Conservation (phyloP, 1,140 invertebrate genomes). For the Drosophila aff. region DNA sequence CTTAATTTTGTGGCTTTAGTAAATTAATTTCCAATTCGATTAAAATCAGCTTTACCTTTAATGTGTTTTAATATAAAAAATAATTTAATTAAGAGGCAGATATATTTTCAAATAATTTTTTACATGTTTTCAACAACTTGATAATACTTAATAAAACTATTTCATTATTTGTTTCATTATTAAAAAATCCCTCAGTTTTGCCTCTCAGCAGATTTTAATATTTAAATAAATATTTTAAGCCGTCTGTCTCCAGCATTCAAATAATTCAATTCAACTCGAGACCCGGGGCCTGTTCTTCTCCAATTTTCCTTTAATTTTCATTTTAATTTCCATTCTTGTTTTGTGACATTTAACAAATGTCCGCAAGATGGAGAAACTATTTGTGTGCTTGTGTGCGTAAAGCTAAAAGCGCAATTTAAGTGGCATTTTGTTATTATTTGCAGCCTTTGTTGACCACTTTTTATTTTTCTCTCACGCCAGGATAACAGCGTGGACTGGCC, state of each 20-base stretch:
- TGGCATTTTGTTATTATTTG: conserved; percentile 52
- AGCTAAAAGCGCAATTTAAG: conserved; percentile 56
- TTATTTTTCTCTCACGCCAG: background rate
- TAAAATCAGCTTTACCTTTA: no score
- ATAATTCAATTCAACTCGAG: conserved; percentile 35
- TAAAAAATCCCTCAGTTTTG: no score
- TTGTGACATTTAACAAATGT: conserved; percentile 42
- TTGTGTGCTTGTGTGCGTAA: background rate
- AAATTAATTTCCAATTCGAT: no score
- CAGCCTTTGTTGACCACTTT: conserved; percentile 11
- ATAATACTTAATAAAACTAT: no score
- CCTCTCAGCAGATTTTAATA: conserved; percentile 3
- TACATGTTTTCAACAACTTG: no score
- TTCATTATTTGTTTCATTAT: no score
- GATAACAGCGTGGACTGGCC: conserved; percentile 8
- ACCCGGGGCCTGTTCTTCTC: background rate
- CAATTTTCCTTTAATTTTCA: conserved; percentile 13
- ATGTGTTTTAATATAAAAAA: no score
- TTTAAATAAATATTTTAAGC: conserved; percentile 31
- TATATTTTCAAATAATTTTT: no score
- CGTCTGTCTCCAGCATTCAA: conserved; percentile 16
- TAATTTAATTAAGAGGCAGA: no score
- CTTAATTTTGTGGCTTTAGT: no score
- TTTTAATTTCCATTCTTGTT: conserved; percentile 26
- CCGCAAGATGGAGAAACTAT: conserved; percentile 31